Evolutionary conservation across 2,888 invertebrate genomes (phyloP).

Genomic region (Tridacna crocea): DNA sequence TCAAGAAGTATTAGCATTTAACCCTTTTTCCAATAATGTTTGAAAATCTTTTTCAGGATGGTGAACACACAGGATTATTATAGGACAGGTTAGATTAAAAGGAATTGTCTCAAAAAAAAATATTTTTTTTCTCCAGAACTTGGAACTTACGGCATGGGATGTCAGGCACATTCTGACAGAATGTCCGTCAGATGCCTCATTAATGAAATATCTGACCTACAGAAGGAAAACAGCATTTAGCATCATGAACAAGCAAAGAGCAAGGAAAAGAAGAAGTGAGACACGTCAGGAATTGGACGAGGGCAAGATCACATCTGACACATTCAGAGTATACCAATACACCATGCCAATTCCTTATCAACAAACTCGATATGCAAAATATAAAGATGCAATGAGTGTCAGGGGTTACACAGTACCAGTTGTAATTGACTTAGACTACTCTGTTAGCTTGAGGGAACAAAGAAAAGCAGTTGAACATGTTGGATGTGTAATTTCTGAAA

Average conservation of each 20-base stretch:
- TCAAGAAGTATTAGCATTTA: too few relatives aligned
- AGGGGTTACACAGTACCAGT: background rate
- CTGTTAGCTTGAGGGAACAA: background rate
- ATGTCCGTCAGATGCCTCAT: background rate
- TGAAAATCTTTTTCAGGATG: too few relatives aligned
- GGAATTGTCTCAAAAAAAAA: too few relatives aligned
- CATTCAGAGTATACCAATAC: background rate
- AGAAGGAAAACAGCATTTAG: background rate
- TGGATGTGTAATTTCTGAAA: background rate
- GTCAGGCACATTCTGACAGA: background rate
- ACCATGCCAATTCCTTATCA: background rate
- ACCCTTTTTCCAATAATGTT: too few relatives aligned
- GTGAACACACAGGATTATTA: too few relatives aligned
- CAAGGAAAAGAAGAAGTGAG: background rate
- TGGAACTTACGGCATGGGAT: background rate
- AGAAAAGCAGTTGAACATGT: background rate
- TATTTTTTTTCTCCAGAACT: background rate
- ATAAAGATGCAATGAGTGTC: background rate
- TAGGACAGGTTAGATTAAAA: too few relatives aligned
- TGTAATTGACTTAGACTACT: conserved; percentile 10
- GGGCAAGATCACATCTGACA: background rate
- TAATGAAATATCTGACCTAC: background rate
- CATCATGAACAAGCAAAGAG: background rate
- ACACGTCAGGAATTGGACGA: background rate
- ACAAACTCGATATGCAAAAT: background rate